Base-by-base conservation (phyloP, 2,888 invertebrate genomes). In the Chrysopilus asiliformis region DNA sequence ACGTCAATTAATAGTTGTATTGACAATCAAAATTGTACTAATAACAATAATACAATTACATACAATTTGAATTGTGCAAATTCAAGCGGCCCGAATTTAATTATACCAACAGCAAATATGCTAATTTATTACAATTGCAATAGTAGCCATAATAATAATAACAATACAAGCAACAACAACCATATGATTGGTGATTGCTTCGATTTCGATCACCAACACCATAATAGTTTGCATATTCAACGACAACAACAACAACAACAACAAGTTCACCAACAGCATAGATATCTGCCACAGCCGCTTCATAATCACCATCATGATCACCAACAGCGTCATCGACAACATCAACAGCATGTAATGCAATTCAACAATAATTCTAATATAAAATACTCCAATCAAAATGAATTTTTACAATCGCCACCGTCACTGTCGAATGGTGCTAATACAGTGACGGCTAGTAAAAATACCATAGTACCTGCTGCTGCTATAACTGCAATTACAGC, bases 1-100 rank as follows among this genome's bases (percentile, higher is more conserved):
- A 38, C 46, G 34, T 34, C 43, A 38, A 38, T 55, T 57, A 49
- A 49, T 50, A 43, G 41, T 43, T 26, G 25, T 36, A 41, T 20
- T 18, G 34, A 14, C 32, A 41, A 13, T 28, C 34, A 26, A 40
- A 38, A 47, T 34, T 27, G 24, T 39, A 43, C 17, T 24, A 36
- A 25, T 32, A 37, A 30, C 40, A 31, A 27, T 17, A 30, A 30
- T 31, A 15, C 19, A 16, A n/a, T n/a, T n/a, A n/a, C n/a, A n/a
- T n/a, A n/a, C n/a, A n/a, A n/a, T n/a, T n/a, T n/a, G n/a, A n/a
- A n/a, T n/a, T n/a, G n/a, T n/a, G n/a, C n/a, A n/a, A n/a, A n/a
- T n/a, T n/a, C n/a, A n/a, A n/a, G n/a, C n/a, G n/a, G n/a, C n/a
- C n/a, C n/a, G n/a, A n/a, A n/a, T n/a, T n/a, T n/a, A n/a, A n/a